Percentiles rank a stretch among this genome's conserved stretches.
Conservation (phyloP, 1,140 invertebrate species). For the Trichonephila inaurata region DNA sequence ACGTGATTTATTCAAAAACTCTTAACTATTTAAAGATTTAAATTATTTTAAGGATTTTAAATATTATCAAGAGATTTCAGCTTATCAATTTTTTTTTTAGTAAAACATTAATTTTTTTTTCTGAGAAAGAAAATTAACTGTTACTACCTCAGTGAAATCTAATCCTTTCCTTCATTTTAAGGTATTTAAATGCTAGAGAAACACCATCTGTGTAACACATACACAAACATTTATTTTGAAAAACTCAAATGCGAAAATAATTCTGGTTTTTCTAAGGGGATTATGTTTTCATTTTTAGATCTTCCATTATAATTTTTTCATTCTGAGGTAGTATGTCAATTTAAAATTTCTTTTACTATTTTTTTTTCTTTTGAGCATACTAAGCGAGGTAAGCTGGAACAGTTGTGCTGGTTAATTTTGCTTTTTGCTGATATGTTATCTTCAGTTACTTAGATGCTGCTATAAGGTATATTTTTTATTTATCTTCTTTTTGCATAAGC, state of each 20-base stretch:
- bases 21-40: not conserved
- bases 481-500: too few relatives aligned
- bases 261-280: too few relatives aligned
- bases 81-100: not conserved
- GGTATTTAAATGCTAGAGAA: not conserved
- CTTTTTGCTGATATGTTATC: too few relatives aligned
- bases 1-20: not conserved
- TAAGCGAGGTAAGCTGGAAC: too few relatives aligned
- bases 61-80: not conserved
- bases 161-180: not conserved
- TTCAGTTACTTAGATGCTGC: too few relatives aligned
- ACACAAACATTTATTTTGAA: not conserved
- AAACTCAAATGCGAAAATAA: too few relatives aligned
- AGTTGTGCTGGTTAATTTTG: too few relatives aligned
- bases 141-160: not conserved
- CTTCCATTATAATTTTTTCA: not conserved
- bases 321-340: not conserved
- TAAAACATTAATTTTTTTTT: not conserved
- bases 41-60: not conserved
- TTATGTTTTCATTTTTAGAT: not conserved
- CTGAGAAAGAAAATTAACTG: not conserved
- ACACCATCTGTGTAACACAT: not conserved
- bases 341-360: too few relatives aligned
- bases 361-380: too few relatives aligned
- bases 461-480: too few relatives aligned